Conservation (phyloP, 1,140 invertebrate species). For the Aphelinus atriplicis region DNA sequence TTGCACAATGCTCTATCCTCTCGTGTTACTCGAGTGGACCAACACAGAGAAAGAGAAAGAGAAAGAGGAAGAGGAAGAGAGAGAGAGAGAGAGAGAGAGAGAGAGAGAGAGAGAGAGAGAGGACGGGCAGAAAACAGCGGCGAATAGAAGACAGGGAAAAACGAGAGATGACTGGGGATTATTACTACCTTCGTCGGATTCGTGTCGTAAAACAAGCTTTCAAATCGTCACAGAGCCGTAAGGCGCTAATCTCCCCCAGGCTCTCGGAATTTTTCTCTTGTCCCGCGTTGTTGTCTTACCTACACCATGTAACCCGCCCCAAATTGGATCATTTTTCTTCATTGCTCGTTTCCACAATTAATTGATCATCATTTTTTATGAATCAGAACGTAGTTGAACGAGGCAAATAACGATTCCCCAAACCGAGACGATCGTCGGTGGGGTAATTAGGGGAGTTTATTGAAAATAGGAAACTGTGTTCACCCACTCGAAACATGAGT, state of each 20-base stretch:
- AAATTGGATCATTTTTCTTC: too few species aligned
- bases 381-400: too few species aligned
- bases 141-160: background rate
- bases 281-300: too few species aligned
- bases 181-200: constrained; percentile 6
- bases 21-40: background rate
- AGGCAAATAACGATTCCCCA: too few species aligned
- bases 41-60: background rate
- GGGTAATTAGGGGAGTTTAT: too few species aligned
- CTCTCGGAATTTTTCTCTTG: background rate
- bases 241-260: constrained; percentile 1
- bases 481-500: too few species aligned
- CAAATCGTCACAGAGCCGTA: background rate
- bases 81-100: background rate
- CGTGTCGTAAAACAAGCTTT: constrained; percentile 1
- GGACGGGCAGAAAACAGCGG: background rate
- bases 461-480: too few species aligned
- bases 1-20: background rate
- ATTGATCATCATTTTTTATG: too few species aligned
- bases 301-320: too few species aligned
- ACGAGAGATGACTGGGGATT: constrained; percentile 1
- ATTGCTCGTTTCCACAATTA: too few species aligned
- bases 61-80: background rate
- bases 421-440: too few species aligned
- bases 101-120: background rate